Conservation (phyloP, 37 sponge, comb jelly and placozoan species). For the Petrosia ficiformis region DNA sequence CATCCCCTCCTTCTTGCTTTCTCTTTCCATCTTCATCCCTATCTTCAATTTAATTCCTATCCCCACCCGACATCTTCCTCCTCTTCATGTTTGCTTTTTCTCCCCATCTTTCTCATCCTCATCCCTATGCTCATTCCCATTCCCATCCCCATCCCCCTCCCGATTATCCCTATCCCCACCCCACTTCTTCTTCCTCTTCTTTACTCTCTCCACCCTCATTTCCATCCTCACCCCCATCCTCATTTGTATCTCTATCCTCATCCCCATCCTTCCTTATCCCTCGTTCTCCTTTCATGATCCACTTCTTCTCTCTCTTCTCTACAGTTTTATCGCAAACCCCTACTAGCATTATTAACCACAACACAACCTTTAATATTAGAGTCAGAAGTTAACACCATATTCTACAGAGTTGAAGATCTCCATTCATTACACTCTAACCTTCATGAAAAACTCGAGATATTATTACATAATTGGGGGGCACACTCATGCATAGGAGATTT, state of each 20-base stretch:
- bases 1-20: neutral
- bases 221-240: too few species aligned
- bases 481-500: conserved; percentile 68
- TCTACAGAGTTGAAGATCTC: conserved; percentile 75
- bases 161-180: neutral
- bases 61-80: neutral
- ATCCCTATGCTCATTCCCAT: too few species aligned
- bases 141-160: neutral
- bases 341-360: conserved; percentile 61
- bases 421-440: conserved; percentile 48
- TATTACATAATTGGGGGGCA: conserved; percentile 56
- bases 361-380: conserved; percentile 71
- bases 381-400: conserved; percentile 77
- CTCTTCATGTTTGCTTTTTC: conserved; percentile 5
- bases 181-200: neutral
- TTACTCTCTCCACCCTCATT: too few species aligned
- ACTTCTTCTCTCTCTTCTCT: conserved; percentile 7
- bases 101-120: neutral
- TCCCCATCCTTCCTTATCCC: neutral
- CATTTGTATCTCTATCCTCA: too few species aligned
- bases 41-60: neutral
- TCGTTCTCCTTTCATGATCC: neutral
- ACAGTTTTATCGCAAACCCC: conserved; percentile 86
- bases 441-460: conserved; percentile 51
- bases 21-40: neutral